Evolutionary conservation across 2,113 vertebrate genomes (phyloP), one percentile per base, ranked within the genome.

Genomic region (Diphyllodes magnificus): DNA sequence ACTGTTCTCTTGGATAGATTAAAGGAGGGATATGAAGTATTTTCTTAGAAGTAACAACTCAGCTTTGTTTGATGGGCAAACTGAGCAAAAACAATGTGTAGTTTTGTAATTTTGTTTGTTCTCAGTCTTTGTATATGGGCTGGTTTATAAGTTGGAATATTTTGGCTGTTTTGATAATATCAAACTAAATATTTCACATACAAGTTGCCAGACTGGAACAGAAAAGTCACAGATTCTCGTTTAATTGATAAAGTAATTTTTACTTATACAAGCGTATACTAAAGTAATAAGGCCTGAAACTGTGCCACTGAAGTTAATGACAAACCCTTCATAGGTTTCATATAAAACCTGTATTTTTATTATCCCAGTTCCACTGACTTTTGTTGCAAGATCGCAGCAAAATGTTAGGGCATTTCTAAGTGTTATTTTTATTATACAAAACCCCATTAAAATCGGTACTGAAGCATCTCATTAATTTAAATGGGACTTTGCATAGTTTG

Each of bases 401-500:
- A 96, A 95, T 2, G 51, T 92, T 82, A 95, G 87, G 89, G 96
- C 68, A 76, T 94, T 91, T 91, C 79, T 54, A 95, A 93, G 96
- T 95, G 96, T 94, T 94, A 90, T 96, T 97, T 96, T 97, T 96
- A 95, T 91, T 83, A 91, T 94, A 65, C 71, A 86, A 88, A 96
- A 15, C 70, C 94, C 92, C 82, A 94, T 97, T 96, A 96, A 97
- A 95, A 94, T 86, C 65, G 25, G 72, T 73, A n/a, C 90, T 92
- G 95, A 96, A 94, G 92, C 95, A 94, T 96, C 93, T 93, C 42
- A 75, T 95, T 97, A 96, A 96, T 96, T 95, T 96, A 95, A 97
- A 96, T 81, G 86, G 92, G 90, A 96, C 76, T 96, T 93, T n/a
- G 88, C 82, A 60, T 90, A 83, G 68, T 86, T 96, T 84, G 90